These are phyloP conservation scores for Jaculus jaculus DNA, from an alignment of 2,113 vertebrate species.

Conservation along the genomic window DNA sequence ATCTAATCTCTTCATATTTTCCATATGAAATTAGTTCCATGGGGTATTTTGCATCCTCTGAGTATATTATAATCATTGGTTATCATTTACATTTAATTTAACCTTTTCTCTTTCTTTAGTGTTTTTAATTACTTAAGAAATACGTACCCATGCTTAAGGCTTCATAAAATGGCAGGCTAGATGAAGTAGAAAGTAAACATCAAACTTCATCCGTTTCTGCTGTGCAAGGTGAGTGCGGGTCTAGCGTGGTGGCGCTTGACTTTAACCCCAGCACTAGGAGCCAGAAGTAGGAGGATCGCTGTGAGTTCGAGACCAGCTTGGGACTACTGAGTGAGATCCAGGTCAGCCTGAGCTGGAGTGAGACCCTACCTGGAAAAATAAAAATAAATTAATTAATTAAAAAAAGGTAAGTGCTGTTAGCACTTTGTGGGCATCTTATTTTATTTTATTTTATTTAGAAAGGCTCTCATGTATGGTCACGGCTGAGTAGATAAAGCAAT, in stretches of 20 bases:
- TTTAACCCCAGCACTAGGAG: too few relatives aligned
- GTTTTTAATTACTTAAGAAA: slow-evolving; percentile 73
- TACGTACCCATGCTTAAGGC: slow-evolving; percentile 31
- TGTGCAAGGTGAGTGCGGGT: background rate
- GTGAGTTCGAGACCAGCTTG: too few relatives aligned
- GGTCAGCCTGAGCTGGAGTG: too few relatives aligned
- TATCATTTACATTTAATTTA: slow-evolving; percentile 61
- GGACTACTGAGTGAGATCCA: too few relatives aligned
- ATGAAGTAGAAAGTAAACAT: background rate
- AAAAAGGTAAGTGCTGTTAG: background rate
- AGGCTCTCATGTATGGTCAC: background rate
- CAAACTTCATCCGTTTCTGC: background rate
- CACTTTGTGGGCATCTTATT: background rate
- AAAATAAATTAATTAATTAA: too few relatives aligned
- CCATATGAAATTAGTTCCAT: slow-evolving; percentile 10
- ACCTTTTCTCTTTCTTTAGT: slow-evolving; percentile 66
- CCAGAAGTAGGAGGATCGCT: too few relatives aligned
- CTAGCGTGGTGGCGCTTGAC: too few relatives aligned
- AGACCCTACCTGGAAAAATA: too few relatives aligned
- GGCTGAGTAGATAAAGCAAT: too few relatives aligned
- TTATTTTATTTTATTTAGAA: background rate
- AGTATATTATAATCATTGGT: slow-evolving; percentile 47
- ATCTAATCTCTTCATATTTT: slow-evolving; percentile 68
- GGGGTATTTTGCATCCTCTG: slow-evolving; percentile 22
- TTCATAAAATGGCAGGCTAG: background rate